phyloP scores from a whole-genome alignment of 2,113 vertebrate species.

The Barnardius zonarius region DNA sequence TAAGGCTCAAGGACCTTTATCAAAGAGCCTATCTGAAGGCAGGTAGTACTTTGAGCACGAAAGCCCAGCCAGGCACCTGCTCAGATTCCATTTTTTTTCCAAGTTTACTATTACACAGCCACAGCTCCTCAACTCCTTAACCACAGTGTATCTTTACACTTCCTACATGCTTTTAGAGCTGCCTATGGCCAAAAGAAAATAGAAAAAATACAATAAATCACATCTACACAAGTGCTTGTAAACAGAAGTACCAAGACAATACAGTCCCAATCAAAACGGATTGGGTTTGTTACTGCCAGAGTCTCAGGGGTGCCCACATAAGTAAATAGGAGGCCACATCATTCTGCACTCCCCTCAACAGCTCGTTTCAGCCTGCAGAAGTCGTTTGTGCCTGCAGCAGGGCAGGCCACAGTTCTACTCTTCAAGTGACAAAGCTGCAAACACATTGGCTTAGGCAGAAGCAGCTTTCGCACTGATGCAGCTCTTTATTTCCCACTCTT shows the following conservation, averaged over 20 bases:
- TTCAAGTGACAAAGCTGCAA: conserved; percentile 15
- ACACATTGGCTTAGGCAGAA: conserved; percentile 33
- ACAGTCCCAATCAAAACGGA: not conserved
- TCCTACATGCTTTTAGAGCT: not conserved
- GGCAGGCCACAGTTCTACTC: conserved; percentile 1
- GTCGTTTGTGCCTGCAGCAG: not conserved
- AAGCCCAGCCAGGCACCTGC: not conserved
- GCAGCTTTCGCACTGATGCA: conserved; percentile 37
- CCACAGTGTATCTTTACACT: not conserved
- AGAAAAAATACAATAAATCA: not conserved
- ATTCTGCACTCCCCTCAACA: not conserved
- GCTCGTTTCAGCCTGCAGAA: conserved; percentile 3
- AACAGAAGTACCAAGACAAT: not conserved
- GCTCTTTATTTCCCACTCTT: conserved; percentile 48
- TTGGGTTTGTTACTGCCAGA: not conserved
- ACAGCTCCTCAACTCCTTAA: not conserved
- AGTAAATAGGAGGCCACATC: not conserved
- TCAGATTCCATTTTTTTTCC: not conserved
- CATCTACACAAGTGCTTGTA: not conserved
- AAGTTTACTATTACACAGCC: not conserved
- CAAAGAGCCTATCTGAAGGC: not conserved
- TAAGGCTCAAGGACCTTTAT: not conserved
- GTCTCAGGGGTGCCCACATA: not conserved
- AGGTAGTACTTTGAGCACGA: not conserved
- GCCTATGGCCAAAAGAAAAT: no score